Evolutionary conservation across 37 sponge, comb jelly and placozoan genomes (phyloP), one percentile per base, ranked within the genome.

Genomic region (Aplysina aerophoba): DNA sequence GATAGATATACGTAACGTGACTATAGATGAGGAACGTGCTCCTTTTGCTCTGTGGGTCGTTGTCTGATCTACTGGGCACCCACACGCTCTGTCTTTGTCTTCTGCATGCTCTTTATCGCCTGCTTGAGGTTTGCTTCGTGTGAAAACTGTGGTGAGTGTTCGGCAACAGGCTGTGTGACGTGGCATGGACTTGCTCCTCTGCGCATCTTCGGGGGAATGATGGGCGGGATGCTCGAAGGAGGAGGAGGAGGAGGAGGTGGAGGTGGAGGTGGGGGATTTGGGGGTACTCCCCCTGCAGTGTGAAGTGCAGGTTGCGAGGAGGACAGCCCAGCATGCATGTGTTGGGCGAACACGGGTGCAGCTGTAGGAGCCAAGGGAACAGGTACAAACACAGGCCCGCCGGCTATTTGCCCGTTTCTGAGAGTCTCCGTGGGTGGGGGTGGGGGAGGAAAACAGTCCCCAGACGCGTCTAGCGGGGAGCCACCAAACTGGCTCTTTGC

Each of bases 351-450:
- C 6, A 44, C 6, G 2, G 78, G 53, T 19, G 53, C 21, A 36
- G 78, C 78, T 8, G 25, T 41, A 8, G 78, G 78, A 2, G 78
- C 38, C 53, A 75, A 11, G 25, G 78, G 78, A 1, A 36, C 54
- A 22, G 78, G 78, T 54, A 75, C 78, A 75, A 75, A 75, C 21
- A 75, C 78, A 16, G 78, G 78, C 11, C 78, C 78, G 0, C 78
- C 78, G 13, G 78, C 78, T 8, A 75, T 44, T 44, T 75, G 54
- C 24, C 54, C 54, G 0, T 75, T 54, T 39, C n/a, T 30, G 53
- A 53, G 37, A 24, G 78, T 54, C 2, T 39, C 25, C 1, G 44
- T 8, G 20, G 78, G 78, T 1, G 53, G 78, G 20, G 78, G 78
- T 19, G 78, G 78, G n/a, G 78, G 78, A 41, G 78, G 78, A 11